Evolutionary conservation across 2,888 invertebrate genomes (phyloP).

Genomic region (Xanthia togata): DNA sequence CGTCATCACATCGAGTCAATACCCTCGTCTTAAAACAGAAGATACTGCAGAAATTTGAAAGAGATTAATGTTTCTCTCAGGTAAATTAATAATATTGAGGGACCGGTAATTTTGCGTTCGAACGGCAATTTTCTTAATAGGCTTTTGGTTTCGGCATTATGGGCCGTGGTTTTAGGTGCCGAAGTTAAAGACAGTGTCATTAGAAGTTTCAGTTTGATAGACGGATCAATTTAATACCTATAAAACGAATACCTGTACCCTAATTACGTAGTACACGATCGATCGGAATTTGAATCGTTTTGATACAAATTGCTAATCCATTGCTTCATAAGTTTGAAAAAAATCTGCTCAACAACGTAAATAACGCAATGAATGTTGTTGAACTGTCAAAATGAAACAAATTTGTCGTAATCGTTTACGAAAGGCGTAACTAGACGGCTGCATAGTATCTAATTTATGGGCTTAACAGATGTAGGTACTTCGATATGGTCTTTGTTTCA

Average conservation of each 20-base stretch:
- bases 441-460: constrained; percentile 13
- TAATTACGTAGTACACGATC: too few species aligned
- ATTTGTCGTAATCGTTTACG: too few species aligned
- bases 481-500: neutral
- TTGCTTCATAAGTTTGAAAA: too few species aligned
- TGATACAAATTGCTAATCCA: too few species aligned
- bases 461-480: neutral
- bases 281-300: too few species aligned
- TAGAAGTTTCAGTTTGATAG: constrained; percentile 43
- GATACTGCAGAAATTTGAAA: constrained; percentile 65
- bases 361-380: too few species aligned
- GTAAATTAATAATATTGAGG: constrained; percentile 70
- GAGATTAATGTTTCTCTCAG: constrained; percentile 69
- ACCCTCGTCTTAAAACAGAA: constrained; percentile 49
- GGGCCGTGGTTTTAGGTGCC: constrained; percentile 45
- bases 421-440: too few species aligned
- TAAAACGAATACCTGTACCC: neutral
- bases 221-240: constrained; percentile 23
- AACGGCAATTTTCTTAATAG: constrained; percentile 64
- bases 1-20: constrained; percentile 49
- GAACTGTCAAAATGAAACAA: too few species aligned
- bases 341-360: too few species aligned
- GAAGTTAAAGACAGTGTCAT: constrained; percentile 51
- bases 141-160: constrained; percentile 53
- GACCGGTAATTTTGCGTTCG: constrained; percentile 65